A percentile compares a stretch with the other conserved stretches of the same genome.
Conservation (phyloP, 92 coral and sea anemone species). For the Parazoanthus atlanticus region DNA sequence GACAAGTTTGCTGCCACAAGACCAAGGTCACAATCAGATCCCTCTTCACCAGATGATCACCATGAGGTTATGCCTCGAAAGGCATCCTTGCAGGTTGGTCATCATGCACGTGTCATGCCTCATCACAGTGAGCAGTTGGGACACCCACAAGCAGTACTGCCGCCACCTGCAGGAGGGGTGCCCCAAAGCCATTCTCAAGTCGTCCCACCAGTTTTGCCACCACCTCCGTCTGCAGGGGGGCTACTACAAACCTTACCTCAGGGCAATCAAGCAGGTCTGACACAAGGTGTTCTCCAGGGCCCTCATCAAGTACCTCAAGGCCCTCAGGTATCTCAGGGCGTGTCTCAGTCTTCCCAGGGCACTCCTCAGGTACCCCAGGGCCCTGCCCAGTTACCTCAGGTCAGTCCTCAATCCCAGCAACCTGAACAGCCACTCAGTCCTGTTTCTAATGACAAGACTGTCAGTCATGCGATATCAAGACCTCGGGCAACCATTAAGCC, state of each 20-base stretch:
- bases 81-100: slow-evolving; percentile 50
- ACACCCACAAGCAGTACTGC: slow-evolving; percentile 5
- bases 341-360: neutral
- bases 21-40: slow-evolving; percentile 78
- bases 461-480: slow-evolving; percentile 68
- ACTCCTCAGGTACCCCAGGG: slow-evolving; percentile 16
- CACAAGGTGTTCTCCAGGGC: slow-evolving; percentile 1
- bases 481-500: slow-evolving; percentile 78
- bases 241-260: slow-evolving; percentile 29
- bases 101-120: neutral
- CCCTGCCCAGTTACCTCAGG: slow-evolving; percentile 1
- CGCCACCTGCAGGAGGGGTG: slow-evolving; percentile 4
- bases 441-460: slow-evolving; percentile 38
- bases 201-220: slow-evolving; percentile 9
- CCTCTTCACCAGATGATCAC: slow-evolving; percentile 62
- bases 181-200: slow-evolving; percentile 8
- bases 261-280: neutral
- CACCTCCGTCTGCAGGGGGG: slow-evolving; percentile 36
- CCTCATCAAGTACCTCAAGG: slow-evolving; percentile 13
- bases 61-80: slow-evolving; percentile 30
- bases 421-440: slow-evolving; percentile 23
- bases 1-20: slow-evolving; percentile 35
- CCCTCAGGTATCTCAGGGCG: neutral
- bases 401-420: slow-evolving; percentile 18
- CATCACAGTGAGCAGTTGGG: slow-evolving; percentile 1